These are phyloP conservation scores for Brachionus paranguensis DNA, from an alignment of 1,140 invertebrate species.

Conservation along the genomic window DNA sequence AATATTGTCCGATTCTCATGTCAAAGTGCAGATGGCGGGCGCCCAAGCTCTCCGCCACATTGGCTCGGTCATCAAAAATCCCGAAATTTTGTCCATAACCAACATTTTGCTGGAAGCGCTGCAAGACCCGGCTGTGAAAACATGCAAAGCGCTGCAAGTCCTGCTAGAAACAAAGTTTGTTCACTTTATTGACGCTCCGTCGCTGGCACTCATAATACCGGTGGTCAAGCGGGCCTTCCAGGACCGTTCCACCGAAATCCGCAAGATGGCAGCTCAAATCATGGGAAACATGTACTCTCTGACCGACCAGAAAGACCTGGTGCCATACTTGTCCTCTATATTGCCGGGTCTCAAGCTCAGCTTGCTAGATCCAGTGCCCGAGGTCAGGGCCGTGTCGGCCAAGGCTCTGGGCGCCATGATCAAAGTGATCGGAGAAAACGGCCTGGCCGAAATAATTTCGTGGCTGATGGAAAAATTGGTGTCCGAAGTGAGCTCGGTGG, in stretches of 20 bases:
- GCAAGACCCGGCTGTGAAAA: constrained; percentile 93
- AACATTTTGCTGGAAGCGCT: constrained; percentile 82
- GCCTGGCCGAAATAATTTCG: constrained; percentile 76
- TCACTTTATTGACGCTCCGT: constrained; percentile 97
- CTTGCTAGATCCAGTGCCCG: constrained; percentile 91
- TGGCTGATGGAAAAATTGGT: constrained; percentile 99
- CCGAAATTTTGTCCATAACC: constrained; percentile 94
- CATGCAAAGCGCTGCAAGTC: constrained; percentile 72
- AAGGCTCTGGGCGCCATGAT: constrained; percentile 90
- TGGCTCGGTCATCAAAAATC: constrained; percentile 93
- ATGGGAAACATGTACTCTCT: constrained; percentile 99
- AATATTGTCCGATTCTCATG: constrained; percentile 91
- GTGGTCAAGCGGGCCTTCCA: constrained; percentile 93
- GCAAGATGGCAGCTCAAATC: constrained; percentile 95
- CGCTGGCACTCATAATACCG: constrained; percentile 95
- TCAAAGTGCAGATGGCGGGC: constrained; percentile 93
- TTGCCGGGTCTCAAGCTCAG: constrained; percentile 94
- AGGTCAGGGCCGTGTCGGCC: constrained; percentile 85
- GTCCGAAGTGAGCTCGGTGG: constrained; percentile 86
- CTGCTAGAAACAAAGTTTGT: constrained; percentile 95
- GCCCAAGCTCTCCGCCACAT: constrained; percentile 90
- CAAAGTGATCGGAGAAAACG: constrained; percentile 85
- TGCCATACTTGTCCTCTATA: constrained; percentile 89
- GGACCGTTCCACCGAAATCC: constrained; percentile 89
- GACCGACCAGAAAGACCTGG: constrained; percentile 94